Percentiles rank a stretch among this genome's conserved stretches.
Conservation (phyloP, 2,113 vertebrate genomes). For the Scolopax mira region DNA sequence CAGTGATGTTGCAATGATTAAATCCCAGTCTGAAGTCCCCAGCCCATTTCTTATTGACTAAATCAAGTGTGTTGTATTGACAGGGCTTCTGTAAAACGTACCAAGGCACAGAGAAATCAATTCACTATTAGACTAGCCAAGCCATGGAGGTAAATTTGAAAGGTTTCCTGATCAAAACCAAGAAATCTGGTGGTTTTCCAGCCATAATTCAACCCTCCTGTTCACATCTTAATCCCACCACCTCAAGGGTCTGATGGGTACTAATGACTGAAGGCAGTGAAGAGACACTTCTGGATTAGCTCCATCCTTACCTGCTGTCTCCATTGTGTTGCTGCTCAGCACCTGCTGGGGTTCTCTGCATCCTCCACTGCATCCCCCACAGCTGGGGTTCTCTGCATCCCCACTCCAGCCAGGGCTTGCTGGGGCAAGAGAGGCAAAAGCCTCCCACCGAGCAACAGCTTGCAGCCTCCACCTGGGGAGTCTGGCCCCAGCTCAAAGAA, state of each 20-base stretch:
- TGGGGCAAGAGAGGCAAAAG: neutral
- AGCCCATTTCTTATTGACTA: constrained; percentile 9
- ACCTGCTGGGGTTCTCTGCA: neutral
- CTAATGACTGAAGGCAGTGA: neutral
- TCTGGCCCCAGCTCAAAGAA: neutral
- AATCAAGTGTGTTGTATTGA: neutral
- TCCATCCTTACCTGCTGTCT: neutral
- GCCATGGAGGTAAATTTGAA: neutral
- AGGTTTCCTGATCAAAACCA: neutral
- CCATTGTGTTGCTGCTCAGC: fast-evolving
- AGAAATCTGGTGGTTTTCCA: neutral
- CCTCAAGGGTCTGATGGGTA: neutral
- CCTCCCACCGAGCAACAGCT: neutral
- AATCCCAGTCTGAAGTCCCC: neutral
- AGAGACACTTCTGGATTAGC: fast-evolving
- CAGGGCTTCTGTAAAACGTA: neutral
- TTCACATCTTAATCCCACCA: neutral
- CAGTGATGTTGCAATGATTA: neutral
- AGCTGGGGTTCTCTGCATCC: neutral
- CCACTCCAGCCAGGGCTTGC: neutral
- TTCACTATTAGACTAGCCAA: neutral
- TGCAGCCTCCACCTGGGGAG: neutral
- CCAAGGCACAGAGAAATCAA: neutral
- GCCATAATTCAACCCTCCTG: neutral
- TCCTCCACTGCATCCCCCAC: too few species aligned